Evolutionary conservation across 2,113 vertebrate genomes (phyloP).

Genomic region (Callocephalon fimbriatum): DNA sequence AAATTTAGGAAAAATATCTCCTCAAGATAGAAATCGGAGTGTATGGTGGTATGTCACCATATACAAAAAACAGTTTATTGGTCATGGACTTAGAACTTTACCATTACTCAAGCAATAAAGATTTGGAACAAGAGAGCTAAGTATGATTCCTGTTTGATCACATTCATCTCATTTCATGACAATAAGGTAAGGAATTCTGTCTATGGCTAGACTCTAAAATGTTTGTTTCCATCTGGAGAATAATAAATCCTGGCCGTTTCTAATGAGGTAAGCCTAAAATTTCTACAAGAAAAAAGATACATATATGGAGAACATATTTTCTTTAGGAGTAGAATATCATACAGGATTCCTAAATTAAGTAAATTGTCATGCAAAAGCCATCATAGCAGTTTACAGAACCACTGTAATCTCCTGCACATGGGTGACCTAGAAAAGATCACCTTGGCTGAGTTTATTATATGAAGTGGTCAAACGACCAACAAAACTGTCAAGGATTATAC

Average conservation of each 20-base stretch:
- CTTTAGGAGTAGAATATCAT: not conserved
- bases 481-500: not conserved
- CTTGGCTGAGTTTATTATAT: not conserved
- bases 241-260: not conserved
- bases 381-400: not conserved
- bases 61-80: not conserved
- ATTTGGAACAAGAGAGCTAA: not conserved
- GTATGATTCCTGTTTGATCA: not conserved
- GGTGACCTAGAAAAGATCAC: not conserved
- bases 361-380: accelerated
- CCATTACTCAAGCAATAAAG: not conserved
- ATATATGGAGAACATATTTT: not conserved
- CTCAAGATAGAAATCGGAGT: not conserved
- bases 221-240: not conserved
- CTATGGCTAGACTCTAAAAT: not conserved
- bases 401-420: not conserved
- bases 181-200: not conserved
- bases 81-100: not conserved
- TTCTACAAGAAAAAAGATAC: not conserved
- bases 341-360: not conserved
- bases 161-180: not conserved
- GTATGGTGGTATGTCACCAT: not conserved
- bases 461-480: not conserved
- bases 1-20: not conserved
- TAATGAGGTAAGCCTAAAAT: not conserved